Percentiles rank a stretch among this genome's conserved stretches.
Evolutionary conservation across 2,888 invertebrate genomes (phyloP).

Genomic region (Torymus texanus): DNA sequence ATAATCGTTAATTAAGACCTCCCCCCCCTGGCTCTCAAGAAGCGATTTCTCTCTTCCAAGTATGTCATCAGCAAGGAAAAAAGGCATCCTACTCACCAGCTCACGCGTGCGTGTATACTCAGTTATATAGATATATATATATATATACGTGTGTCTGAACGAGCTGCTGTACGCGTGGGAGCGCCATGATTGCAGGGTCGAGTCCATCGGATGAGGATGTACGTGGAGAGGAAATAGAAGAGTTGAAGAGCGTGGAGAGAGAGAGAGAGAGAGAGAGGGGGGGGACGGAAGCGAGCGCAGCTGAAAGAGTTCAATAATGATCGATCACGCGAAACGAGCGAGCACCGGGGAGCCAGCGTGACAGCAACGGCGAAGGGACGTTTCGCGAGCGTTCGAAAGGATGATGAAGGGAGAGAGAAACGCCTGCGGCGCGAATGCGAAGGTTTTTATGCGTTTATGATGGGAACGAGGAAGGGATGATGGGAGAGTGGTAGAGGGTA

Average conservation of each 20-base stretch:
- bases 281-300: conserved; percentile 29
- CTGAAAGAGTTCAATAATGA: conserved; percentile 67
- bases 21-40: too few relatives aligned
- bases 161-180: too few relatives aligned
- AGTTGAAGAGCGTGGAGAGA: conserved; percentile 60
- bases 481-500: not conserved
- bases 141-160: too few relatives aligned
- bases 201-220: conserved; percentile 21
- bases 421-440: not conserved
- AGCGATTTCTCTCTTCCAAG: too few relatives aligned
- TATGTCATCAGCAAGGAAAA: not conserved
- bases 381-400: too few relatives aligned
- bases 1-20: too few relatives aligned
- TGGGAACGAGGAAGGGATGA: not conserved
- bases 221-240: conserved; percentile 48
- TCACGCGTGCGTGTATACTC: too few relatives aligned
- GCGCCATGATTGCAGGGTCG: conserved; percentile 30
- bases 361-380: too few relatives aligned
- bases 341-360: not conserved
- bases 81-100: not conserved
- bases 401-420: too few relatives aligned
- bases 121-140: too few relatives aligned
- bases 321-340: conserved; percentile 63
- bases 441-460: not conserved
- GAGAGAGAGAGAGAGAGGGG: conserved; percentile 55